Percentiles rank a stretch among this genome's conserved stretches.
Evolutionary conservation across 2,797 vertebrate genomes (phyloP).

Genomic region (Ciconia nigra): DNA sequence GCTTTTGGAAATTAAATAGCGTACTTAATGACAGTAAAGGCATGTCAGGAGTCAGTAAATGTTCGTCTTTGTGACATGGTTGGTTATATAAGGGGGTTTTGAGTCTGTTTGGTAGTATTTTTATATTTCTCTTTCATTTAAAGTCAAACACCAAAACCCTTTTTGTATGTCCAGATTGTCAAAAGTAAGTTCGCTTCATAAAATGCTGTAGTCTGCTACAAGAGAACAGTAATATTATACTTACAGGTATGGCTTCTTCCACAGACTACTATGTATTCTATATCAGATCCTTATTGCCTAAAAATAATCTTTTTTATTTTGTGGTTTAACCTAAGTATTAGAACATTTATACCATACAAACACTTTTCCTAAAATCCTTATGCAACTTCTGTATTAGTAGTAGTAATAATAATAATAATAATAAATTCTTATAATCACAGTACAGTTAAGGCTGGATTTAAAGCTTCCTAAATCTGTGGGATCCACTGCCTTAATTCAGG

Average conservation of each 20-base stretch:
- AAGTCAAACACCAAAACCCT: background rate
- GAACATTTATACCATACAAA: background rate
- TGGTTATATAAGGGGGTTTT: background rate
- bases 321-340: background rate
- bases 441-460: background rate
- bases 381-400: background rate
- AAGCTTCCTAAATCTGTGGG: background rate
- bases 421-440: background rate
- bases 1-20: background rate
- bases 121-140: background rate
- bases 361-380: background rate
- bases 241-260: background rate
- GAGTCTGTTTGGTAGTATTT: background rate
- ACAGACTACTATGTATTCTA: background rate
- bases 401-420: background rate
- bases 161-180: background rate
- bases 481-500: background rate
- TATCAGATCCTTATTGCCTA: background rate
- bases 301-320: background rate
- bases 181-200: background rate
- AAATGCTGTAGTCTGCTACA: background rate
- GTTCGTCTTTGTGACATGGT: rapidly evolving
- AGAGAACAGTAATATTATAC: background rate
- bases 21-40: background rate
- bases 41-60: background rate